Evolutionary conservation across 2,888 invertebrate genomes (phyloP).

Genomic region (Aspidapion aeneum): DNA sequence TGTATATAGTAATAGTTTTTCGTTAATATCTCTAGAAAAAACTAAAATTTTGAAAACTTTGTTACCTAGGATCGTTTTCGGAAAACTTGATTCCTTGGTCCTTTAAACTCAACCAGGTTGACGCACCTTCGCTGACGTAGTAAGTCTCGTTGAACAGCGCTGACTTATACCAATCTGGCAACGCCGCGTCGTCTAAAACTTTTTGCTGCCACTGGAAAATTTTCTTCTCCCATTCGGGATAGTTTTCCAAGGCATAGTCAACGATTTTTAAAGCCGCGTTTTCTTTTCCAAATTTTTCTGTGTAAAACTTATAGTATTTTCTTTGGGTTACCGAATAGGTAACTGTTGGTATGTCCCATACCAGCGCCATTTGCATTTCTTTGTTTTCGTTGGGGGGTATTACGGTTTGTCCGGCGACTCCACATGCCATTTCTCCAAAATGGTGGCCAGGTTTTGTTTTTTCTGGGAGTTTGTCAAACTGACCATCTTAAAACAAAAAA

Average conservation of each 20-base stretch:
- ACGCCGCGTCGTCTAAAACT: slow-evolving; percentile 69
- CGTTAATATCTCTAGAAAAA: too few relatives aligned
- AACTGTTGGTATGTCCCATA: slow-evolving; percentile 91
- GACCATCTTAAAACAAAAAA: slow-evolving; percentile 51
- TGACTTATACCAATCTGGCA: slow-evolving; percentile 94
- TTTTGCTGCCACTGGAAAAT: slow-evolving; percentile 86
- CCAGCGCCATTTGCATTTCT: slow-evolving; percentile 68
- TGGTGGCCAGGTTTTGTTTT: slow-evolving; percentile 33
- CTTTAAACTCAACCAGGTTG: slow-evolving; percentile 74
- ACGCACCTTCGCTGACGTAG: slow-evolving; percentile 88
- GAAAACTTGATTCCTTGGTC: slow-evolving; percentile 59
- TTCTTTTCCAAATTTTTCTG: slow-evolving; percentile 73
- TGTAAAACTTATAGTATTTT: slow-evolving; percentile 73
- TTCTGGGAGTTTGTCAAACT: slow-evolving; percentile 48
- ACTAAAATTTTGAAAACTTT: too few relatives aligned
- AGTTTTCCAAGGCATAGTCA: slow-evolving; percentile 73
- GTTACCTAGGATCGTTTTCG: slow-evolving; percentile 65
- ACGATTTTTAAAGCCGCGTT: slow-evolving; percentile 72
- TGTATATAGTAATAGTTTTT: too few relatives aligned
- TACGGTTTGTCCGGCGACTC: slow-evolving; percentile 65
- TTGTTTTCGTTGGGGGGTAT: slow-evolving; percentile 53
- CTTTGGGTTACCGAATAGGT: slow-evolving; percentile 69
- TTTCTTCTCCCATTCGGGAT: slow-evolving; percentile 74
- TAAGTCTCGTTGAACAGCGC: slow-evolving; percentile 95
- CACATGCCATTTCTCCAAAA: slow-evolving; percentile 49